Conservation (phyloP, 2,888 invertebrate species). For the Sarcophaga carnaria region DNA sequence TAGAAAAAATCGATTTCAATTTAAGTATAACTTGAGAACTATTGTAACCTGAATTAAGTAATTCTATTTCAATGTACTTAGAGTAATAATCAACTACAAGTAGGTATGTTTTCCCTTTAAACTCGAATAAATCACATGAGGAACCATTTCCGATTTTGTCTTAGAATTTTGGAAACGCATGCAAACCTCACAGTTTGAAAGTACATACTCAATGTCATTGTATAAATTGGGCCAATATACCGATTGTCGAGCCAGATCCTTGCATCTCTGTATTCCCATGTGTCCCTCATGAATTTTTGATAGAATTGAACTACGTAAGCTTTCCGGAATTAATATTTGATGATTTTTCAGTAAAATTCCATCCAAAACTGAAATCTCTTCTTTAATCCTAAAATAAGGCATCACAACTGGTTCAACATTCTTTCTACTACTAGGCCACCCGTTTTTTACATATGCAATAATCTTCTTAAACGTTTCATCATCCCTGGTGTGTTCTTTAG, state of each 20-base stretch:
- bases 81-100: constrained; percentile 28
- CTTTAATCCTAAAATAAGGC: constrained; percentile 38
- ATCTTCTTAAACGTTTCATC: constrained; percentile 33
- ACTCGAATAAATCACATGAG: constrained; percentile 51
- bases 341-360: background rate
- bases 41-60: constrained; percentile 1
- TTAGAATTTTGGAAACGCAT: constrained; percentile 5
- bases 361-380: constrained; percentile 46
- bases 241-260: constrained; percentile 44
- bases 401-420: constrained; percentile 16
- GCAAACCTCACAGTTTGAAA: constrained; percentile 13
- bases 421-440: constrained; percentile 58
- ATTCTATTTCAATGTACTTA: constrained; percentile 25
- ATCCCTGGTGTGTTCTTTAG: background rate
- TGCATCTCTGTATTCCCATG: constrained; percentile 49
- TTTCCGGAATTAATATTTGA: constrained; percentile 31
- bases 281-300: constrained; percentile 42
- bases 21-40: background rate
- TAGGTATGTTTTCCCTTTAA: constrained; percentile 18
- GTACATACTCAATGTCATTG: constrained; percentile 39
- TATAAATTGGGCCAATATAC: constrained; percentile 64
- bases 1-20: constrained; percentile 24
- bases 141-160: background rate
- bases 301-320: constrained; percentile 1
- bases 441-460: constrained; percentile 41